Base-by-base conservation (phyloP, 2,888 invertebrate species). In the Hyposoter dolosus region DNA sequence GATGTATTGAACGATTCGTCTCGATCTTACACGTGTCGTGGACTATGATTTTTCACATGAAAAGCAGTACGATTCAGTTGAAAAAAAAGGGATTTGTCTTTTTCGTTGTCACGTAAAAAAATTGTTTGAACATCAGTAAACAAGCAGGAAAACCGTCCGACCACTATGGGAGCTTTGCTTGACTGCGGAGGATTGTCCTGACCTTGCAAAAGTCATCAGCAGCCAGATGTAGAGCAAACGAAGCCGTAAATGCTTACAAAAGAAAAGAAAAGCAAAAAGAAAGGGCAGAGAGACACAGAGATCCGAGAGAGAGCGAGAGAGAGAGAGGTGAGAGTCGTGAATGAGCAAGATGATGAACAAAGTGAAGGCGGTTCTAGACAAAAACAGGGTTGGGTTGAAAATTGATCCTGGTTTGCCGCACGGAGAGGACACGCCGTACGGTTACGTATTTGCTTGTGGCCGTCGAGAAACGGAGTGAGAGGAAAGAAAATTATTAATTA, bases 361-460 rank as follows among this genome's bases (percentile, higher is more conserved):
- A 77, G 66, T 28, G 53, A 35, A n/a, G 17, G 50, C 56, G 74
- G n/a, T 45, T 35, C 77, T 56, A 80, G 85, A 76, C 74, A 82
- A 74, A 82, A 66, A 74, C 77, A 86, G 72, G 50, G 56, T 15
- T 43, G 56, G 23, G 83, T 78, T 63, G 68, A 84, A 85, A 87
- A 87, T 85, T 84, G 84, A 87, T 85, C 77, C 86, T 86, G 85
- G 84, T 88, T 88, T 88, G 89, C 88, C 87, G 88, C 88, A 83
- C 84, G 82, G 86, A 85, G 84, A 85, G 85, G 88, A 84, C 79
- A 71, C 65, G 4, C 9, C 72, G 71, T 47, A 80, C 79, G 79
- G 35, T 40, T 19, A 65, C 60, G 75, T 69, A 68, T 74, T 71
- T 80, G 84, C 75, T 68, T 50, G 63, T 40, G 40, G 72, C 40